phyloP scores from a whole-genome alignment of 2,113 vertebrate species.

The Eonycteris spelaea region DNA sequence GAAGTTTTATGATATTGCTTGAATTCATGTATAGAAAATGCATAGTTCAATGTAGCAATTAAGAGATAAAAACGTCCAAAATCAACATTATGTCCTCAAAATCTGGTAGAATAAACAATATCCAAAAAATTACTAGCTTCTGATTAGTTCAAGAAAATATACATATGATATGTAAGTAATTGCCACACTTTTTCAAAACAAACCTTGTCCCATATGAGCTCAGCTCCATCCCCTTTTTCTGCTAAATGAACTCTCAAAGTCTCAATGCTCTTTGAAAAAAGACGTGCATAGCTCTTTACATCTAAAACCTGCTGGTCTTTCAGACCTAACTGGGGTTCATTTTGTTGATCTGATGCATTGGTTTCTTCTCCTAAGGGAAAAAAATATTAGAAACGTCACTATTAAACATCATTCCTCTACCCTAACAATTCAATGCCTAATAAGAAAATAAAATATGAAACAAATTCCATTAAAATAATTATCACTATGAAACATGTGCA shows the following conservation, averaged over 20 bases:
- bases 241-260: constrained; percentile 90
- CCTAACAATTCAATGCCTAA: not conserved
- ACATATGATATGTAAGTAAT: not conserved
- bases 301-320: constrained; percentile 97
- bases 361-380: constrained; percentile 71
- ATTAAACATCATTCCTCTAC: constrained; percentile 7
- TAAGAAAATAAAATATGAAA: not conserved
- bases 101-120: not conserved
- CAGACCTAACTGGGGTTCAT: constrained; percentile 84
- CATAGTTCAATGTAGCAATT: not conserved
- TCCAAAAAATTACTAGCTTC: not conserved
- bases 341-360: constrained; percentile 79
- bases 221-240: constrained; percentile 91
- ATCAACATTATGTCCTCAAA: not conserved
- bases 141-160: constrained; percentile 20
- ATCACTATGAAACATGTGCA: not conserved
- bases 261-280: constrained; percentile 94
- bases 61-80: not conserved
- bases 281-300: constrained; percentile 88
- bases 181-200: constrained; percentile 40
- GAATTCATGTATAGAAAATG: constrained; percentile 14
- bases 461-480: not conserved
- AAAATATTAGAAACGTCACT: constrained; percentile 20
- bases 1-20: not conserved
- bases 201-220: constrained; percentile 99